Evolutionary conservation across 2,888 invertebrate genomes (phyloP).

Genomic region (Ochlodes sylvanus): DNA sequence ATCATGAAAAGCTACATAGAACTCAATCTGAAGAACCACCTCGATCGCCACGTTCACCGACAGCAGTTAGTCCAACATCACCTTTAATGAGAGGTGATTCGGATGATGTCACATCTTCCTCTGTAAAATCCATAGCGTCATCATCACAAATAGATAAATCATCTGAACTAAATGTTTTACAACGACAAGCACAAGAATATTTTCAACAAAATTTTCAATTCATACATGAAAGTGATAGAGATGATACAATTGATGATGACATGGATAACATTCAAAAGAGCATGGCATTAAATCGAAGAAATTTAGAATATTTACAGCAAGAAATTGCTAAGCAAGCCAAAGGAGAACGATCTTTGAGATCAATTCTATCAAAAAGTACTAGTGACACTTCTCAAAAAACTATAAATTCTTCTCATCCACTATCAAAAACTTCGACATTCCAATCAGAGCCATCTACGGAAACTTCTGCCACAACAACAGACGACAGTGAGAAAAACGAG

Average conservation of each 20-base stretch:
- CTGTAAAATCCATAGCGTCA: conserved; percentile 73
- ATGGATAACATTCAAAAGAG: conserved; percentile 82
- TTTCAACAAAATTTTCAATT: conserved; percentile 83
- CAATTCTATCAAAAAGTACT: conserved; percentile 76
- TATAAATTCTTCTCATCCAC: conserved; percentile 68
- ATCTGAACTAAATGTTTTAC: conserved; percentile 72
- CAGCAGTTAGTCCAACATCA: conserved; percentile 75
- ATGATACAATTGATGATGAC: conserved; percentile 81
- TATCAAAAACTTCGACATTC: conserved; percentile 80
- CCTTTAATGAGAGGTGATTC: conserved; percentile 76
- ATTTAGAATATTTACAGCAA: conserved; percentile 81
- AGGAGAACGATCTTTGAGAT: conserved; percentile 68
- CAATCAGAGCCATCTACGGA: conserved; percentile 83
- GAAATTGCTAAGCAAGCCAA: conserved; percentile 81
- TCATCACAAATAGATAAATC: conserved; percentile 76
- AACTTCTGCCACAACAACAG: conserved; percentile 80
- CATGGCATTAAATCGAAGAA: conserved; percentile 80
- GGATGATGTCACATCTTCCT: conserved; percentile 75
- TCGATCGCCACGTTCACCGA: conserved; percentile 88
- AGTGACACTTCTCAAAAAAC: conserved; percentile 78
- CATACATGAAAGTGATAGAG: conserved; percentile 81
- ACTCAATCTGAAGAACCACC: conserved; percentile 95
- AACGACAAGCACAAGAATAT: conserved; percentile 78
- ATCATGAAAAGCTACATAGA: conserved; percentile 91
- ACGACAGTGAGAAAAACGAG: conserved; percentile 87